These are phyloP conservation scores for Venustaconcha ellipsiformis DNA, from an alignment of 1,140 invertebrate genomes.

Conservation along the genomic window DNA sequence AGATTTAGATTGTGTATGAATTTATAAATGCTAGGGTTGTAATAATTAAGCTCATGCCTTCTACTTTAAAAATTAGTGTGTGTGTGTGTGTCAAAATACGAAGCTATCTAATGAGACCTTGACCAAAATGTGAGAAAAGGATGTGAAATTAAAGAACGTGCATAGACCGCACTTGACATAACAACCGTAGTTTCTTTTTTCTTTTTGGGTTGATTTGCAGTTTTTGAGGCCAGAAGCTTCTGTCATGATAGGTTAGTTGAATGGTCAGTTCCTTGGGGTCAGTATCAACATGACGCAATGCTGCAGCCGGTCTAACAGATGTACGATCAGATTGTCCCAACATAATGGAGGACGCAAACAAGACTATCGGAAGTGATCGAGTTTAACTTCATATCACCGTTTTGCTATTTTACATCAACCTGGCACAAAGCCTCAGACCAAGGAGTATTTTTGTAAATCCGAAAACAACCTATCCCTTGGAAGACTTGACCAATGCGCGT, in stretches of 20 bases:
- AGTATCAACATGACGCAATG: conserved; percentile 28
- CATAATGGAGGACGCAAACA: conserved; percentile 37
- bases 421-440: conserved; percentile 30
- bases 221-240: conserved; percentile 7
- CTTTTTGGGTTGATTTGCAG: conserved; percentile 25
- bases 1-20: too few species aligned
- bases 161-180: conserved; percentile 28
- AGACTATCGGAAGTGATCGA: conserved; percentile 32
- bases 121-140: conserved; percentile 39
- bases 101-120: too few species aligned
- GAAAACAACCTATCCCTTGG: conserved; percentile 10
- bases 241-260: conserved; percentile 31
- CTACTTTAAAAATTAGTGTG: too few species aligned
- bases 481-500: conserved; percentile 12
- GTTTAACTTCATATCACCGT: conserved; percentile 26
- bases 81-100: too few species aligned
- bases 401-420: conserved; percentile 33
- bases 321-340: conserved; percentile 33
- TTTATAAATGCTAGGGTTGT: too few species aligned
- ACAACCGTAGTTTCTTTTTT: conserved; percentile 24
- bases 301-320: conserved; percentile 17
- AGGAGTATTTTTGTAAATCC: conserved; percentile 25
- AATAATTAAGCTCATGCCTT: too few species aligned
- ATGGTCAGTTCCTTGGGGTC: conserved; percentile 2
- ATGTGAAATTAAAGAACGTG: neutral